Percentiles rank a stretch among this genome's conserved stretches.
Conservation (phyloP, 2,888 invertebrate genomes). For the Erebia aethiops region DNA sequence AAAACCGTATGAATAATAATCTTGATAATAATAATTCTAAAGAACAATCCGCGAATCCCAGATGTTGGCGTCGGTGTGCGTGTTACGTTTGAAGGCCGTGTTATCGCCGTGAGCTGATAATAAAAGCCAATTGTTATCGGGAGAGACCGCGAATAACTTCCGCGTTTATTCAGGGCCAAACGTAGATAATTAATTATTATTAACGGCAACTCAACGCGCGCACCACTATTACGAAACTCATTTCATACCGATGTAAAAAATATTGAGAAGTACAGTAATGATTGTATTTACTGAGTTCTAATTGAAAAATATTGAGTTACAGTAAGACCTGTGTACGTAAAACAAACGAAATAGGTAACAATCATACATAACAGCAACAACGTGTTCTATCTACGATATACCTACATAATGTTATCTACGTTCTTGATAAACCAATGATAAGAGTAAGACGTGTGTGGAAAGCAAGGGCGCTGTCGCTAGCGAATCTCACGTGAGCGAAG, state of each 20-base stretch:
- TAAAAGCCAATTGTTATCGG: slow-evolving; percentile 74
- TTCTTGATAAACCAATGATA: slow-evolving; percentile 47
- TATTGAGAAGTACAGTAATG: background rate
- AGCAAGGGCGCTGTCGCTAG: slow-evolving; percentile 32
- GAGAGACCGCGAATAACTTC: slow-evolving; percentile 68
- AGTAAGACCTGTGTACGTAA: background rate
- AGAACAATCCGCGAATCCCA: background rate
- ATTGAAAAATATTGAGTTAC: too few species aligned
- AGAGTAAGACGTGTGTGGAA: slow-evolving; percentile 32
- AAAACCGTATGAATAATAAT: too few species aligned
- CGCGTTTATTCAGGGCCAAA: slow-evolving; percentile 70
- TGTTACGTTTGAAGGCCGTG: slow-evolving; percentile 60
- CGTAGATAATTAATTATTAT: slow-evolving; percentile 54
- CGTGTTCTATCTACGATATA: slow-evolving; percentile 51
- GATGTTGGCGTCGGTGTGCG: slow-evolving; percentile 42
- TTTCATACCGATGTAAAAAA: too few species aligned
- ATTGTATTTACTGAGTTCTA: too few species aligned
- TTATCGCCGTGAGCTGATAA: slow-evolving; percentile 69
- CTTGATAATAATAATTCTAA: background rate
- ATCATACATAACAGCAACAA: slow-evolving; percentile 15
- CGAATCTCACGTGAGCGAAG: slow-evolving; percentile 56
- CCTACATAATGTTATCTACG: slow-evolving; percentile 30
- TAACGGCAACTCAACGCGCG: slow-evolving; percentile 44
- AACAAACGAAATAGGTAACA: background rate
- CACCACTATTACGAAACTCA: background rate